Conservation (phyloP, 2,113 vertebrate genomes). For the Pterocles orientalis region DNA sequence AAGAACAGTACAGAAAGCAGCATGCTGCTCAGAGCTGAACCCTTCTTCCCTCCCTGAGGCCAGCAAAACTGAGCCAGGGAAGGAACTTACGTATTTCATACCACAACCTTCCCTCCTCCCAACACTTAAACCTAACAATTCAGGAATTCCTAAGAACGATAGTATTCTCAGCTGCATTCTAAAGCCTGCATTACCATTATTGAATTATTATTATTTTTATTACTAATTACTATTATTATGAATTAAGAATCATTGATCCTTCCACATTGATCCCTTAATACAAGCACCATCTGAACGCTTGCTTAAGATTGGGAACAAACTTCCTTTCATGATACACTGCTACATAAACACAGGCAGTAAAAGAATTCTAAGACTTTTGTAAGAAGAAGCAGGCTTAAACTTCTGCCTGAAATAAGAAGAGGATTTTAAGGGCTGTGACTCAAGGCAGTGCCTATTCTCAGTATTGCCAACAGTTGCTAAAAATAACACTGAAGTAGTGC, state of each 20-base stretch:
- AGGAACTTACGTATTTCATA: neutral
- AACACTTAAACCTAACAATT: neutral
- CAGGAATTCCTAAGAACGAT: neutral
- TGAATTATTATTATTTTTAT: neutral
- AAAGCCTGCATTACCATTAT: neutral
- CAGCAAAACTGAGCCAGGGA: neutral
- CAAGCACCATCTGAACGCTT: neutral
- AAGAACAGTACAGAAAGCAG: neutral
- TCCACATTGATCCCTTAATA: neutral
- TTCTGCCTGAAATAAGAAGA: neutral
- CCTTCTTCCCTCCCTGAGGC: rapidly evolving
- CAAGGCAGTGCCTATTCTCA: neutral
- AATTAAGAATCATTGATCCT: neutral
- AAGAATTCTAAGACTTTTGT: neutral
- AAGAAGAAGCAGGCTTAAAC: neutral
- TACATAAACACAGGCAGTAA: neutral
- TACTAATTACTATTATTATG: neutral
- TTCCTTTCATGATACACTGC: neutral
- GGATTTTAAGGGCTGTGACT: neutral
- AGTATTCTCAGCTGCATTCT: neutral
- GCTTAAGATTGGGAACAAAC: neutral
- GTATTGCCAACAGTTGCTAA: neutral
- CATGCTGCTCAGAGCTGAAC: neutral
- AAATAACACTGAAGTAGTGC: neutral
- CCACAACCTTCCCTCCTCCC: neutral